Conservation (phyloP, 2,113 vertebrate species). For the Peromyscus leucopus region DNA sequence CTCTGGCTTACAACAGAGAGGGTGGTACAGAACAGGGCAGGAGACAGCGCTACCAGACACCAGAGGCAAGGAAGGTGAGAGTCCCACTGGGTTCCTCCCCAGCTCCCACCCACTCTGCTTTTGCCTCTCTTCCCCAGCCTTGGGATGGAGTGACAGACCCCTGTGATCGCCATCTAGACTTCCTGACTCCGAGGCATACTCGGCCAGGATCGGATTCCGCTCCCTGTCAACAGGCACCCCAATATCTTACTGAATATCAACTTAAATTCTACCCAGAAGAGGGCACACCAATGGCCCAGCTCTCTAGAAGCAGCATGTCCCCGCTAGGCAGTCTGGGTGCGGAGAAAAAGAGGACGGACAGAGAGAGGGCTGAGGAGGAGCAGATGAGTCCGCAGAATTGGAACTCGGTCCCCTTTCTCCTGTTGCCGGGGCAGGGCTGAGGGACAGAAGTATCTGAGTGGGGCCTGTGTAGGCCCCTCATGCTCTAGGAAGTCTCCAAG, state of each 20-base stretch:
- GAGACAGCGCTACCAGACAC: background rate
- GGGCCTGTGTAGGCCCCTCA: background rate
- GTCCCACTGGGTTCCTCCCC: background rate
- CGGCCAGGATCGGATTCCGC: slow-evolving; percentile 21
- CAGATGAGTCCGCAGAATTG: accelerated
- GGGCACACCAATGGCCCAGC: background rate
- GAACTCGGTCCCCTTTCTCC: background rate
- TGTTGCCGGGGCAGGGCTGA: background rate
- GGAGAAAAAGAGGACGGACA: background rate
- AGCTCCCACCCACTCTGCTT: background rate
- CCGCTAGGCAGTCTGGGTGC: background rate
- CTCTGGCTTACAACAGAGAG: background rate
- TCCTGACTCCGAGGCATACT: background rate
- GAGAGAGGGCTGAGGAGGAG: too few relatives aligned
- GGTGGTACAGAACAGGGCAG: background rate
- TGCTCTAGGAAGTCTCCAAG: background rate
- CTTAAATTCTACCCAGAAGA: background rate
- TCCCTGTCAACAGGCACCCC: background rate
- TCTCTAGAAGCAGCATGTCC: background rate
- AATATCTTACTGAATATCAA: background rate
- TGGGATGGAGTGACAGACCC: background rate
- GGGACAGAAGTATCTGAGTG: background rate
- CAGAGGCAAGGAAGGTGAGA: background rate
- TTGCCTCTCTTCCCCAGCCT: background rate
- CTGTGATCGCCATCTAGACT: background rate